phyloP scores from a whole-genome alignment of 2,888 invertebrate genomes.

The Troides oblongomaculatus region DNA sequence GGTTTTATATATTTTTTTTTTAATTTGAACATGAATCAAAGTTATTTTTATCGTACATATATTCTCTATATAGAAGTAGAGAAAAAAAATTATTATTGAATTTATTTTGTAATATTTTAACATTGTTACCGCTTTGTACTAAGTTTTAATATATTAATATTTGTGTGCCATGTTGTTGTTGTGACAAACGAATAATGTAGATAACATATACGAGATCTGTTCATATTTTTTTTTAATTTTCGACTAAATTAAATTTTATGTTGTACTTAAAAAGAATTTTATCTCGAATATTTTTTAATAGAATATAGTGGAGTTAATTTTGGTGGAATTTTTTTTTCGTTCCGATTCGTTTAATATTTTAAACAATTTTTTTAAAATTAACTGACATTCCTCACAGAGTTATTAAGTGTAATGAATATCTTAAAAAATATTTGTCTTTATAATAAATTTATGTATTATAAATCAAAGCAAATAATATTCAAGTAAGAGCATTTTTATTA shows the following conservation, averaged over 20 bases:
- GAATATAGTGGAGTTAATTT: no score
- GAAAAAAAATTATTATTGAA: background rate
- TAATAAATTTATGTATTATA: background rate
- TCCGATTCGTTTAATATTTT: no score
- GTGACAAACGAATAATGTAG: conserved; percentile 5
- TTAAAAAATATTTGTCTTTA: no score
- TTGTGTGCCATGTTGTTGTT: conserved; percentile 14
- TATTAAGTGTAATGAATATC: no score
- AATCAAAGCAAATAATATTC: background rate
- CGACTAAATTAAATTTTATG: background rate
- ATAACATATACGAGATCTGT: conserved; percentile 5
- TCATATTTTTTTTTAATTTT: conserved; percentile 5
- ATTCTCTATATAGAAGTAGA: conserved; percentile 1
- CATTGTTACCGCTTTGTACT: conserved; percentile 8
- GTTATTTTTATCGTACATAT: background rate
- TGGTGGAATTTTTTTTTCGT: no score
- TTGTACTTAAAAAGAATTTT: conserved; percentile 37
- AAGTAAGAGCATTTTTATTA: background rate
- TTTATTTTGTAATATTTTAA: conserved; percentile 7
- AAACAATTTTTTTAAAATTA: background rate
- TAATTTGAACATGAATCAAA: background rate
- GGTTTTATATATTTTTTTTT: conserved; percentile 2
- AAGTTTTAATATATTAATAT: conserved; percentile 2
- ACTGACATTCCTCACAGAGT: background rate
- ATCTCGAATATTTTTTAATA: conserved; percentile 2